A percentile compares a stretch with the other conserved stretches of the same genome.
These are phyloP conservation scores for Pseudococcus longispinus DNA, from an alignment of 2,888 invertebrate genomes.

Conservation along the genomic window DNA sequence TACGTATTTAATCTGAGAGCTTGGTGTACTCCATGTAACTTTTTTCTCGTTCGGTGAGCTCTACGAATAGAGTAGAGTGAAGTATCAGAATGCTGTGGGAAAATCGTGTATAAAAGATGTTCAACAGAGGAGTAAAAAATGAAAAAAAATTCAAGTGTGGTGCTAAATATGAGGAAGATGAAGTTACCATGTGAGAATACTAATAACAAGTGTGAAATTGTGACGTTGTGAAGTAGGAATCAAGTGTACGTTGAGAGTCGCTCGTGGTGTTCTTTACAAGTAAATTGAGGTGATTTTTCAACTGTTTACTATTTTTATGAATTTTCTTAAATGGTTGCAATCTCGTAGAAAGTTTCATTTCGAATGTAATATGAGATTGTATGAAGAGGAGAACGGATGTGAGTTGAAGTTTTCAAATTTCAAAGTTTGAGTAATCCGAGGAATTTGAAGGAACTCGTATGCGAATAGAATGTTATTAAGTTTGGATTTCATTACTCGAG, in stretches of 20 bases:
- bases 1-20: background rate
- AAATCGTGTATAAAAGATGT: background rate
- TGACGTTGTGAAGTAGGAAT: background rate
- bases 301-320: no score
- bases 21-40: background rate
- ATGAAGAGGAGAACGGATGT: no score
- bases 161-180: background rate
- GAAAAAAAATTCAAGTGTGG: background rate
- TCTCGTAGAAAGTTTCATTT: no score
- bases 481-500: no score
- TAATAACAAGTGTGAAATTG: background rate
- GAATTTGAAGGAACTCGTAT: no score
- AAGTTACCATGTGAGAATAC: background rate
- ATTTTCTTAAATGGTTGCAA: no score
- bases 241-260: background rate
- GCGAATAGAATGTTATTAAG: no score
- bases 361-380: no score
- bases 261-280: no score
- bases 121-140: background rate
- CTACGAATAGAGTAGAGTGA: background rate
- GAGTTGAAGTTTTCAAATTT: no score
- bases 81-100: background rate
- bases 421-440: no score
- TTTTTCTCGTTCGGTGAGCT: background rate
- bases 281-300: no score